Percentiles rank a stretch among this genome's conserved stretches.
phyloP scores from a whole-genome alignment of 2,888 invertebrate genomes.

The Eustalomyia histrio region DNA sequence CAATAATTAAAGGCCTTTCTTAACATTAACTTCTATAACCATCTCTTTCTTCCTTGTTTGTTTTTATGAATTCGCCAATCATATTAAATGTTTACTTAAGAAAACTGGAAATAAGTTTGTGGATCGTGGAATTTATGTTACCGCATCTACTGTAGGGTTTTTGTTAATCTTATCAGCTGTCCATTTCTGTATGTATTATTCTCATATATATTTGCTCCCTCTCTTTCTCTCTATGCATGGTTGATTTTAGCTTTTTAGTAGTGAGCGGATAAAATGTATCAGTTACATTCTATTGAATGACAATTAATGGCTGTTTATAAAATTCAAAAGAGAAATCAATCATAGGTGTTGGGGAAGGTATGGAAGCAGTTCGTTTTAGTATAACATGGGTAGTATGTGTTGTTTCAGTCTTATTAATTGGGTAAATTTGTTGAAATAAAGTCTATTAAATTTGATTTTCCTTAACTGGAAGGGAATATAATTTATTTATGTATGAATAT shows the following conservation, averaged over 20 bases:
- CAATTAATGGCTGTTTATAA: conserved; percentile 54
- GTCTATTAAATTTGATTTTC: conserved; percentile 57
- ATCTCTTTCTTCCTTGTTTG: conserved; percentile 18
- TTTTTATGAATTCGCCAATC: conserved; percentile 33
- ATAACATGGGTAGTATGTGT: not conserved
- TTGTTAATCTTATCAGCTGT: conserved; percentile 17
- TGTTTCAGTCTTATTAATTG: conserved; percentile 45
- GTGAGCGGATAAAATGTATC: conserved; percentile 32
- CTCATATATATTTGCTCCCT: not conserved
- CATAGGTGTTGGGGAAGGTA: conserved; percentile 6
- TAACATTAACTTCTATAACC: not conserved
- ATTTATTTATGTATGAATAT: conserved; percentile 40
- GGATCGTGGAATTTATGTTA: conserved; percentile 60
- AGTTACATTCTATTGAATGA: conserved; percentile 40
- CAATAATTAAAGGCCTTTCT: not conserved
- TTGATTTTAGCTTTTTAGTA: conserved; percentile 4
- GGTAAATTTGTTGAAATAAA: conserved; percentile 58
- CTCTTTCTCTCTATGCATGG: not conserved
- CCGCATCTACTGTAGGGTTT: not conserved
- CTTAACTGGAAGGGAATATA: conserved; percentile 24
- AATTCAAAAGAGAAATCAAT: conserved; percentile 44
- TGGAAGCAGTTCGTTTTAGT: not conserved
- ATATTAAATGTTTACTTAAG: not conserved
- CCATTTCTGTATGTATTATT: not conserved
- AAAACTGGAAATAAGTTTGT: conserved; percentile 47